These are phyloP conservation scores for Ophiothrix spiculata DNA, from an alignment of 35 echinoderm and acorn worm genomes.

Conservation along the genomic window DNA sequence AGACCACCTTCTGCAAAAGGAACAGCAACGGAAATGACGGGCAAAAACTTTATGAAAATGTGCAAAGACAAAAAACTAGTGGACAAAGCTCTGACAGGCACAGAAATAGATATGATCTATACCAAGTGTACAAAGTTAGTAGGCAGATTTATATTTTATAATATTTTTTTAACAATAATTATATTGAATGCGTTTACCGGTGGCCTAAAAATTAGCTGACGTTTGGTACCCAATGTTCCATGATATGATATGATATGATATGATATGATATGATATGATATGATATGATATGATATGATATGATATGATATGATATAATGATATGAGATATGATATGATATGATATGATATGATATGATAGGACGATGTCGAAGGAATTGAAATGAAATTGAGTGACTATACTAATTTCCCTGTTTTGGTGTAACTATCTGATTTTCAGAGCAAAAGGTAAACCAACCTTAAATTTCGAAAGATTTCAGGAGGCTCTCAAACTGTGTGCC, in stretches of 20 bases:
- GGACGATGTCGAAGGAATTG: too few species aligned
- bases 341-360: too few species aligned
- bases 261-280: not conserved
- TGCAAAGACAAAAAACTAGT: conserved; percentile 70
- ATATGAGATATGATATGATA: too few species aligned
- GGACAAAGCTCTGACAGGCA: conserved; percentile 71
- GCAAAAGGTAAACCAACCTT: conserved; percentile 60
- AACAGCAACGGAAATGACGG: conserved; percentile 71
- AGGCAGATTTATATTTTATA: not conserved
- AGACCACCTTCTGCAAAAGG: too few species aligned
- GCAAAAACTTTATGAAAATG: conserved; percentile 88
- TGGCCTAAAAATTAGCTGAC: not conserved
- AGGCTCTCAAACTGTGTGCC: conserved; percentile 37
- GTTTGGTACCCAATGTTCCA: not conserved
- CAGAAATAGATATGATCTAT: conserved; percentile 91
- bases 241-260: not conserved
- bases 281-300: not conserved
- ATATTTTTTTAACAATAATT: not conserved
- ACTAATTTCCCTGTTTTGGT: too few species aligned
- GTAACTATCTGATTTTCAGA: too few species aligned
- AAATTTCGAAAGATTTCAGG: conserved; percentile 44
- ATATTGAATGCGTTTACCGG: not conserved
- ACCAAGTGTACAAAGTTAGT: conserved; percentile 51
- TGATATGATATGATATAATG: too few species aligned
- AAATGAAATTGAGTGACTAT: too few species aligned